These are phyloP conservation scores for Anarsia innoxiella DNA, from an alignment of 2,888 invertebrate species.

Conservation along the genomic window DNA sequence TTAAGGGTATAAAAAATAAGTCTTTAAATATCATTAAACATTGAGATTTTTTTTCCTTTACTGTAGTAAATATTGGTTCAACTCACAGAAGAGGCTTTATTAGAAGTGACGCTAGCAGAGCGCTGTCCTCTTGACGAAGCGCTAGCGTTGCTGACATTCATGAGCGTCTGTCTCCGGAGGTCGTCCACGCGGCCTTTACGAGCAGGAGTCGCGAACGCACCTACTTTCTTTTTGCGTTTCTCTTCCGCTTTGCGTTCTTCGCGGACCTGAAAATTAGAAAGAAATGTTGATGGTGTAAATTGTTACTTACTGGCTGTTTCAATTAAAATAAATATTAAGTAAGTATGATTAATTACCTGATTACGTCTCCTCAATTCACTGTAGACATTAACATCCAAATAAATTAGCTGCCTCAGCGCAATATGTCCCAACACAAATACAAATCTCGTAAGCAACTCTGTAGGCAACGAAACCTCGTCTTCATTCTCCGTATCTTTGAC, in stretches of 20 bases:
- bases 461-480: slow-evolving; percentile 46
- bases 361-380: slow-evolving; percentile 80
- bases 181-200: slow-evolving; percentile 46
- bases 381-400: slow-evolving; percentile 88
- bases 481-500: slow-evolving; percentile 43
- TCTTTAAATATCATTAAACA: too few relatives aligned
- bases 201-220: slow-evolving; percentile 54
- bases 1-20: too few relatives aligned
- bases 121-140: slow-evolving; percentile 59
- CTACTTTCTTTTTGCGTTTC: slow-evolving; percentile 60
- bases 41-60: too few relatives aligned
- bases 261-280: slow-evolving; percentile 40
- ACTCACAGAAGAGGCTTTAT: slow-evolving; percentile 45
- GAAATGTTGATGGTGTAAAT: too few relatives aligned
- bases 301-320: too few relatives aligned
- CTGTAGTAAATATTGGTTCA: too few relatives aligned
- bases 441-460: slow-evolving; percentile 67
- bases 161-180: slow-evolving; percentile 51
- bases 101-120: slow-evolving; percentile 49
- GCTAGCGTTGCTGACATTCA: slow-evolving; percentile 60
- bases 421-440: slow-evolving; percentile 83
- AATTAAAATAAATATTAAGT: too few relatives aligned
- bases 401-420: slow-evolving; percentile 85
- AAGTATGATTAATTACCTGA: slow-evolving; percentile 51
- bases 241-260: slow-evolving; percentile 64